Evolutionary conservation across 2,797 vertebrate genomes (phyloP).

Genomic region (Neosilurus mollespiculum): DNA sequence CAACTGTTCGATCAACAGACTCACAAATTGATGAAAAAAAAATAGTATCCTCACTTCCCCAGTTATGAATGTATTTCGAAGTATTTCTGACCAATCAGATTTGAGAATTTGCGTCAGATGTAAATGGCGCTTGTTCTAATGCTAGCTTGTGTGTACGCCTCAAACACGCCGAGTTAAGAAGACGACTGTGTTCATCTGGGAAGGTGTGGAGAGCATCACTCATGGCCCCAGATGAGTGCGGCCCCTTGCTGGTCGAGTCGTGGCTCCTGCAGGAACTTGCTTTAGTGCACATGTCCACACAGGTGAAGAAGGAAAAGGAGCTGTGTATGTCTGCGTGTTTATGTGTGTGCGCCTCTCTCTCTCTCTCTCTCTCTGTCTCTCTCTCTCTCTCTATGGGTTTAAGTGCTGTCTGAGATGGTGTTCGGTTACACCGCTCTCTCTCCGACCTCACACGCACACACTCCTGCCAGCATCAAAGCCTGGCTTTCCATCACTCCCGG

Average conservation of each 20-base stretch:
- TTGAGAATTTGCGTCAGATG: background rate
- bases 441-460: conserved; percentile 54
- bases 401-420: conserved; percentile 70
- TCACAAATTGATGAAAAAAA: background rate
- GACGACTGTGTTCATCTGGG: background rate
- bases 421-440: conserved; percentile 66
- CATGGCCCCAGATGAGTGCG: conserved; percentile 22
- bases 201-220: conserved; percentile 46
- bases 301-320: conserved; percentile 69
- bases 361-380: background rate
- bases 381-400: conserved; percentile 54
- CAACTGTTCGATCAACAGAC: background rate
- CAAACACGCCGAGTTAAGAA: background rate
- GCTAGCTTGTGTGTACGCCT: background rate
- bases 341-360: conserved; percentile 44
- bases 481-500: conserved; percentile 54
- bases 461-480: conserved; percentile 58
- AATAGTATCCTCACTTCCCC: no score
- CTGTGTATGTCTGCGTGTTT: conserved; percentile 46
- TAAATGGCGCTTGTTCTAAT: no score
- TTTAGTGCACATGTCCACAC: conserved; percentile 45
- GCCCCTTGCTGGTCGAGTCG: conserved; percentile 29
- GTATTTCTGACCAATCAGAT: background rate
- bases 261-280: conserved; percentile 67
- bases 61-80: background rate